Conservation (phyloP, 2,797 vertebrate species). For the Dipus sagitta region DNA sequence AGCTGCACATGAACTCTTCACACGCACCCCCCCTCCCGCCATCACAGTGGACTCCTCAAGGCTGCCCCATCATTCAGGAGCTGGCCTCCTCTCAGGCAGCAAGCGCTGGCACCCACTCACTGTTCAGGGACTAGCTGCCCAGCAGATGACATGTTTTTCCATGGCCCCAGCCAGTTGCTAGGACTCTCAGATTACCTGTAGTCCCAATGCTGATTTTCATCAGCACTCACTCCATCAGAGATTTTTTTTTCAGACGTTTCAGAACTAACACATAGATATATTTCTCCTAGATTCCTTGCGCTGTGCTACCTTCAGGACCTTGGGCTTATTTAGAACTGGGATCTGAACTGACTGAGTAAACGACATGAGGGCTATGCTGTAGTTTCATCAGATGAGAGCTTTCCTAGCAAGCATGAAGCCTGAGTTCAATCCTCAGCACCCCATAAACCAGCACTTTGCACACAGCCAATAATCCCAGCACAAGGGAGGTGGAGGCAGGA, state of each 20-base stretch:
- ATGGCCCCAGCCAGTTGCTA: constrained; percentile 49
- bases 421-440: background rate
- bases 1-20: background rate
- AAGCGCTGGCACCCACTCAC: constrained; percentile 42
- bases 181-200: constrained; percentile 46
- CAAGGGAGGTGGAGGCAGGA: background rate
- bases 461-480: no score
- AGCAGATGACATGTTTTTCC: constrained; percentile 61
- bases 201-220: constrained; percentile 10
- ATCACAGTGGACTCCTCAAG: background rate
- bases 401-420: background rate
- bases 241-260: background rate
- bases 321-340: background rate
- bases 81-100: constrained; percentile 21
- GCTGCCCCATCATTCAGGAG: background rate
- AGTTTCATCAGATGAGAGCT: background rate
- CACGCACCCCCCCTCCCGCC: background rate
- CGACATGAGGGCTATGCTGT: background rate
- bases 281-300: background rate
- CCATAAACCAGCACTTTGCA: background rate
- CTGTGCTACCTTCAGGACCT: background rate
- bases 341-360: background rate
- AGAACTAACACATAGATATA: background rate
- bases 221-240: background rate
- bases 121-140: constrained; percentile 10